Conservation (phyloP, 2,797 vertebrate genomes). For the Acrossocheilus fasciatus region DNA sequence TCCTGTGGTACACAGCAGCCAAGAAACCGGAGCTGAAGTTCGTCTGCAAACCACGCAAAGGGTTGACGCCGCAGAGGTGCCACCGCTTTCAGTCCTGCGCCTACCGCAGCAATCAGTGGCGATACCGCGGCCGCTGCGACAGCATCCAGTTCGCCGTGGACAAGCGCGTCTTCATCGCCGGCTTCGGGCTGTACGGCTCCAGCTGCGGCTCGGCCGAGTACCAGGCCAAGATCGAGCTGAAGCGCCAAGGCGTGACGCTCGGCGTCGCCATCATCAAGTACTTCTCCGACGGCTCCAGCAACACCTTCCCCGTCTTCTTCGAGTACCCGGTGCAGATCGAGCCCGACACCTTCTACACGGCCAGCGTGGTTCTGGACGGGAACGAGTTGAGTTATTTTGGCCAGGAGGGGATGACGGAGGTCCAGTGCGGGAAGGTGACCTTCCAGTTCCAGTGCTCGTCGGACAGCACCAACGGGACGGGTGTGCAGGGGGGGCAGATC, state of each 20-base stretch:
- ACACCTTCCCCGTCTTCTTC: constrained; percentile 94
- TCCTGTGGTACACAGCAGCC: constrained; percentile 96
- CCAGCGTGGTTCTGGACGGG: constrained; percentile 94
- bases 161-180: constrained; percentile 93
- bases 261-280: constrained; percentile 93
- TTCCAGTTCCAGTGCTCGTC: constrained; percentile 99
- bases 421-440: constrained; percentile 96
- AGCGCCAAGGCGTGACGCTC: constrained; percentile 89
- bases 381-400: constrained; percentile 98
- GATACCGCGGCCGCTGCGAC: constrained; percentile 95
- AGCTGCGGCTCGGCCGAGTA: constrained; percentile 97
- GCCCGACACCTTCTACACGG: constrained; percentile 97
- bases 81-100: constrained; percentile 98
- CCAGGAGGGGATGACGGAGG: constrained; percentile 98
- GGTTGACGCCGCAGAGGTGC: constrained; percentile 92
- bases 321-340: constrained; percentile 97
- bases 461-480: constrained; percentile 97
- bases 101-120: constrained; percentile 98
- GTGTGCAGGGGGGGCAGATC: constrained; percentile 97
- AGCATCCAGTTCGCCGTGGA: constrained; percentile 99
- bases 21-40: constrained; percentile 93
- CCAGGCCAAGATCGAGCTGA: constrained; percentile 97
- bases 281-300: constrained; percentile 97
- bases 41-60: constrained; percentile 87
- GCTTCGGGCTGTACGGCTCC: constrained; percentile 95